A percentile compares a stretch with the other conserved stretches of the same genome.
phyloP scores from a whole-genome alignment of 2,797 vertebrate genomes.

The Pipistrellus kuhlii region DNA sequence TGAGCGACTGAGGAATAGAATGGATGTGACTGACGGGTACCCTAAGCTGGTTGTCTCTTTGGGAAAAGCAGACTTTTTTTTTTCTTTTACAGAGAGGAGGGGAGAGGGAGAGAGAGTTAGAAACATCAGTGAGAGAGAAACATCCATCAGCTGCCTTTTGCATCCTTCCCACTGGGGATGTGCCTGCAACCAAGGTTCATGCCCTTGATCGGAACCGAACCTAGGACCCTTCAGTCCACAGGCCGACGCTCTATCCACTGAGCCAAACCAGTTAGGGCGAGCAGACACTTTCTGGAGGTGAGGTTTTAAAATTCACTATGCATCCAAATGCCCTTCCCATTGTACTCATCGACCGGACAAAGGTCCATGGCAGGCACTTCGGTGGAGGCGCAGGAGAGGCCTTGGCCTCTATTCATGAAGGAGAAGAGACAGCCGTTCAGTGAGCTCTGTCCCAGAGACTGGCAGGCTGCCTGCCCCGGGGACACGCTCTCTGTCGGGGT shows the following conservation, averaged over 20 bases:
- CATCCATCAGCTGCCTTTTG: too few relatives aligned
- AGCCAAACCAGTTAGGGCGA: too few relatives aligned
- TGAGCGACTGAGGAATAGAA: background rate
- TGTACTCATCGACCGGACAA: background rate
- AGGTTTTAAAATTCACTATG: background rate
- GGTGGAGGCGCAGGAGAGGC: background rate
- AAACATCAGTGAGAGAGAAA: too few relatives aligned
- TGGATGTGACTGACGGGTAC: background rate
- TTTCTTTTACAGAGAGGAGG: too few relatives aligned
- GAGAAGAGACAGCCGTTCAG: background rate
- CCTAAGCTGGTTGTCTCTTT: background rate
- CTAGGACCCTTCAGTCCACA: too few relatives aligned
- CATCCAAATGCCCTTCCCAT: background rate
- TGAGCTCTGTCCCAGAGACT: background rate
- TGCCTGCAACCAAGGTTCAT: too few relatives aligned
- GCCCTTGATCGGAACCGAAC: too few relatives aligned
- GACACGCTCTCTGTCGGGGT: background rate
- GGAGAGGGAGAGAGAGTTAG: too few relatives aligned
- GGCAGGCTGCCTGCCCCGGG: background rate
- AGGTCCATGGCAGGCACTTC: background rate
- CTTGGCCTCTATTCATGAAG: background rate
- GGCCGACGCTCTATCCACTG: too few relatives aligned
- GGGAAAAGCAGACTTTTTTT: background rate
- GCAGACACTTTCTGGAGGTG: background rate
- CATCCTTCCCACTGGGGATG: too few relatives aligned